A percentile compares a stretch with the other conserved stretches of the same genome.
These are phyloP conservation scores for Chlorops oryzae DNA, from an alignment of 1,140 invertebrate species.

Conservation along the genomic window DNA sequence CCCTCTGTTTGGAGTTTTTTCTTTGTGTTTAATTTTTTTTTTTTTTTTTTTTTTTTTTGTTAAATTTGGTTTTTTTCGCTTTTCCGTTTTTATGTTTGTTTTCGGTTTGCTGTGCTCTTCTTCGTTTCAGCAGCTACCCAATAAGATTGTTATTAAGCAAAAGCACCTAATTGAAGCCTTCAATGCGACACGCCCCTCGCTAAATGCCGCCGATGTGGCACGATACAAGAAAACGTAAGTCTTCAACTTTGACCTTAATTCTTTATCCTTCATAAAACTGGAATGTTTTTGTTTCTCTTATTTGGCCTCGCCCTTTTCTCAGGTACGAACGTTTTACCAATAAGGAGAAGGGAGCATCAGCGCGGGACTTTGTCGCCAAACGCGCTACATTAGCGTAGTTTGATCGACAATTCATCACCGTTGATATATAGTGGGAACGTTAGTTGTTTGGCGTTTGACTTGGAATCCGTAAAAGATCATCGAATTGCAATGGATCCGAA, in stretches of 20 bases:
- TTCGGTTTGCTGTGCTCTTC: neutral
- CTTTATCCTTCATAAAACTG: neutral
- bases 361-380: conserved; percentile 41
- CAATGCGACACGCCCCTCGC: conserved; percentile 34
- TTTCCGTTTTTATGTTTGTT: too few species aligned
- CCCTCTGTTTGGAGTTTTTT: too few species aligned
- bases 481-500: too few species aligned
- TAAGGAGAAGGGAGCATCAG: conserved; percentile 40
- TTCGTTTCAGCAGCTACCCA: conserved; percentile 34
- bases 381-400: conserved; percentile 39
- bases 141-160: conserved; percentile 38
- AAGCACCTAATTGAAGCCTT: conserved; percentile 39
- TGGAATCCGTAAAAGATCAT: too few species aligned
- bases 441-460: too few species aligned
- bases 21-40: too few species aligned
- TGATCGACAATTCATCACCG: too few species aligned
- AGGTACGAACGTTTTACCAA: conserved; percentile 43
- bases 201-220: conserved; percentile 32
- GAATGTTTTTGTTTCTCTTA: neutral
- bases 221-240: conserved; percentile 44
- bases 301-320: neutral
- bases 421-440: neutral
- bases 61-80: too few species aligned
- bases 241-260: conserved; percentile 1
- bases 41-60: too few species aligned